A percentile compares a stretch with the other conserved stretches of the same genome.
Evolutionary conservation across 2,797 vertebrate species (phyloP).

Genomic region (Crypturellus tataupa): DNA sequence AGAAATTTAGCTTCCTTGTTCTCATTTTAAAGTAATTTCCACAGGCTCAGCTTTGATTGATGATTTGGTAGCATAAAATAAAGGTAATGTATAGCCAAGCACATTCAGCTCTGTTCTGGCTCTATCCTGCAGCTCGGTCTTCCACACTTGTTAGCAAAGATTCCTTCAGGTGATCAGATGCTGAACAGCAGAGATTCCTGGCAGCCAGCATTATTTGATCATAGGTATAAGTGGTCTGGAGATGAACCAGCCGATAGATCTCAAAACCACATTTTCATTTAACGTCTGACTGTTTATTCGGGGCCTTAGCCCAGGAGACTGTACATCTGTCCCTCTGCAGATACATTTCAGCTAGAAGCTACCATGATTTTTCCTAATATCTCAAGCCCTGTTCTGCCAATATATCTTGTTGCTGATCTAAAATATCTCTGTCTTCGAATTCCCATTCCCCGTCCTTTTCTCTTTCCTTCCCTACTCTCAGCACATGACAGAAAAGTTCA

Average conservation of each 20-base stretch:
- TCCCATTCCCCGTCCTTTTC: neutral
- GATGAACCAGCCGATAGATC: neutral
- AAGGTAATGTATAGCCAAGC: neutral
- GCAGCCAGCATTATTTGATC: neutral
- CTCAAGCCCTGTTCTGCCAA: neutral
- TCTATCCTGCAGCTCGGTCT: neutral
- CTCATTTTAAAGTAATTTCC: neutral
- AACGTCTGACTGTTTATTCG: neutral
- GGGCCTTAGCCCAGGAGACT: neutral
- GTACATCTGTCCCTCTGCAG: neutral
- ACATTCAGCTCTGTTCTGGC: neutral
- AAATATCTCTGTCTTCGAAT: neutral
- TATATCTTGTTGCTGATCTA: neutral
- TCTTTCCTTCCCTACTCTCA: neutral
- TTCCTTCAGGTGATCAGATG: neutral
- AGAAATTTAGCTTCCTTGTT: neutral
- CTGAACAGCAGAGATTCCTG: neutral
- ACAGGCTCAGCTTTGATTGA: neutral
- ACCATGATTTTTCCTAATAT: neutral
- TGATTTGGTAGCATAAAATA: neutral
- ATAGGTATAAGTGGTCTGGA: neutral
- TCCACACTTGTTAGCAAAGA: neutral
- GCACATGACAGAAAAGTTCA: neutral
- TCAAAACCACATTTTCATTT: slow-evolving; percentile 7
- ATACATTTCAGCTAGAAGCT: slow-evolving; percentile 13